These are phyloP conservation scores for Stichopus horrens DNA, from an alignment of 53 echinoderm and acorn worm genomes.

Conservation along the genomic window DNA sequence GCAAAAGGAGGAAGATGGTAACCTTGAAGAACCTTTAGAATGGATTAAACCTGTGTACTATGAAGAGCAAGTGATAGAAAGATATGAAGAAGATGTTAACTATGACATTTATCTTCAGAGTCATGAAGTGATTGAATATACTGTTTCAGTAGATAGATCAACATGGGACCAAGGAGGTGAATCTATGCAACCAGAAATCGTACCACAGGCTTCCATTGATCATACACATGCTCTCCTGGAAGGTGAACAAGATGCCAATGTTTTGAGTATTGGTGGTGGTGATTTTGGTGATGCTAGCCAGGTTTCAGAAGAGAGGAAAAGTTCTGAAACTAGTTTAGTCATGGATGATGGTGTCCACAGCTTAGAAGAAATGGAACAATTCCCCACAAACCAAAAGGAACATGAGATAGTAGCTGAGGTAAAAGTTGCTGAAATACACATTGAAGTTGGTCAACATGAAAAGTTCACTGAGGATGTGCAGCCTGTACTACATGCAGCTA, in stretches of 20 bases:
- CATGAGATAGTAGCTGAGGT: too few species aligned
- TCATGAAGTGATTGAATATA: conserved; percentile 28
- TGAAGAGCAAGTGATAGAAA: conserved; percentile 36
- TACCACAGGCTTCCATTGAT: neutral
- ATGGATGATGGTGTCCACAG: too few species aligned
- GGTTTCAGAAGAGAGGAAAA: too few species aligned
- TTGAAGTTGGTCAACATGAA: conserved; percentile 5
- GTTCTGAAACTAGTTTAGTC: too few species aligned
- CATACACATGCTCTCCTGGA: neutral
- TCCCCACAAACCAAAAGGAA: too few species aligned
- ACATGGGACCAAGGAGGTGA: neutral
- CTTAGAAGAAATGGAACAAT: too few species aligned
- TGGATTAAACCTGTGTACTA: conserved; percentile 44
- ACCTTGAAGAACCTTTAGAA: conserved; percentile 50
- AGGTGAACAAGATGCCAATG: neutral
- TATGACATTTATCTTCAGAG: conserved; percentile 41
- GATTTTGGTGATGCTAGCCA: too few species aligned
- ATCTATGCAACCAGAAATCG: neutral
- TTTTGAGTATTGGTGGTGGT: too few species aligned
- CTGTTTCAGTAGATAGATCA: conserved; percentile 35
- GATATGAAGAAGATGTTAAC: conserved; percentile 33
- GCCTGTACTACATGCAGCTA: neutral
- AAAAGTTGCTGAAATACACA: too few species aligned
- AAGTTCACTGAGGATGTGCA: neutral
- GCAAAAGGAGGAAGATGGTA: neutral